These are phyloP conservation scores for Heterotis niloticus DNA, from an alignment of 2,113 vertebrate genomes.

Conservation along the genomic window DNA sequence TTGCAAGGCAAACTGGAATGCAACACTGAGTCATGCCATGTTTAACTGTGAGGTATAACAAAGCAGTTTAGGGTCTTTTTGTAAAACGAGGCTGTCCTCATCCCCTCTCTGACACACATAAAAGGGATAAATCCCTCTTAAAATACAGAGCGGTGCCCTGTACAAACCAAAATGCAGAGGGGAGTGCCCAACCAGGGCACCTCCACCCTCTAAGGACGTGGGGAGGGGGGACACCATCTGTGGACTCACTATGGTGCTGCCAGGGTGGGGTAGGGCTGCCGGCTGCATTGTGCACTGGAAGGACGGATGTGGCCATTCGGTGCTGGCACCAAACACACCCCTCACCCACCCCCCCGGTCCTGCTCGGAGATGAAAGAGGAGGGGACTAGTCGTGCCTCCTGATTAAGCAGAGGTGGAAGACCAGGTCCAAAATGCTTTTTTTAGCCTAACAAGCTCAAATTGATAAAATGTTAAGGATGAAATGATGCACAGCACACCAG, in stretches of 20 bases:
- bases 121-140: slow-evolving; percentile 59
- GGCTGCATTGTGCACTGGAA: background rate
- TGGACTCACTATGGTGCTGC: slow-evolving; percentile 73
- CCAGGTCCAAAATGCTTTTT: background rate
- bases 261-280: slow-evolving; percentile 49
- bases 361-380: background rate
- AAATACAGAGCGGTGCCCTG: slow-evolving; percentile 43
- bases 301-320: background rate
- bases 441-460: too few relatives aligned
- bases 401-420: background rate
- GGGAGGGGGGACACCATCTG: slow-evolving; percentile 69
- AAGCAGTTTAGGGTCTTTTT: slow-evolving; percentile 37
- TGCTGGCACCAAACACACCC: background rate
- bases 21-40: background rate
- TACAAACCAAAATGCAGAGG: slow-evolving; percentile 40
- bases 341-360: background rate
- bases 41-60: background rate
- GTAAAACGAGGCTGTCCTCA: slow-evolving; percentile 45
- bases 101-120: slow-evolving; percentile 52
- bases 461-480: too few relatives aligned
- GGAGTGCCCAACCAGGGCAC: slow-evolving; percentile 54
- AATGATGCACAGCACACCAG: too few relatives aligned
- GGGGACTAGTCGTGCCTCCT: background rate
- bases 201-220: slow-evolving; percentile 59
- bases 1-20: too few relatives aligned